Base-by-base conservation (phyloP, 2,888 invertebrate genomes). In the Therioaphis trifolii region DNA sequence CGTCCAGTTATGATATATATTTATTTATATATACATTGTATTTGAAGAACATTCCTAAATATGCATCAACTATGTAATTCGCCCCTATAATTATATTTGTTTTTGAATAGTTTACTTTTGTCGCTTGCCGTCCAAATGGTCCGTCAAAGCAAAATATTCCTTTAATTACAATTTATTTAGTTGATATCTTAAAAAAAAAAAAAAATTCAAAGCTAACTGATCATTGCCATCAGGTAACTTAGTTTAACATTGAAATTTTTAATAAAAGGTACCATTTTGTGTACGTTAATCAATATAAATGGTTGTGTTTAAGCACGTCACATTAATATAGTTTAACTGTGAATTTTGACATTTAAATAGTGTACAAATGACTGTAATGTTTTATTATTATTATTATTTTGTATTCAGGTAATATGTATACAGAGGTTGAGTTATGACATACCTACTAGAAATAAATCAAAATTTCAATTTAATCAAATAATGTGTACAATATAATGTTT, bases 71-170 rank as follows among this genome's bases (percentile, higher is more conserved):
- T 21, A 61, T 21, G 35, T 14, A 40, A 55, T 27, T 72, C 24
- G 14, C 15, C 46, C 27, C n/a, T 61, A 29, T 27, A 14, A 82
- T 63, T 61, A 82, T 18, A 63, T 61, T 72, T 63, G 46, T 40
- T 80, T 66, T 63, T 61, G 4, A 63, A 72, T 74, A 72, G 72
- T 72, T 14, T 24, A 80, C 14, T 58, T 74, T 82, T 82, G 63
- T 63, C 61, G 61, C 82, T 82, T 74, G 82, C 82, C 82, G 82
- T 82, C 82, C 82, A 80, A 61, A 46, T 61, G 69, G 69, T 71
- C 79, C 58, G 43, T 80, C 79, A 71, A 58, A 58, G 58, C 68
- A 58, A 79, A 79, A 40, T 69, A 79, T 52, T 68, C 18, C 52
- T 68, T 40, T 29, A 0, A 68, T 55, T 40, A 78, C 27, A 58